Conservation (phyloP, 2,797 vertebrate species). For the Neosalanx taihuensis region DNA sequence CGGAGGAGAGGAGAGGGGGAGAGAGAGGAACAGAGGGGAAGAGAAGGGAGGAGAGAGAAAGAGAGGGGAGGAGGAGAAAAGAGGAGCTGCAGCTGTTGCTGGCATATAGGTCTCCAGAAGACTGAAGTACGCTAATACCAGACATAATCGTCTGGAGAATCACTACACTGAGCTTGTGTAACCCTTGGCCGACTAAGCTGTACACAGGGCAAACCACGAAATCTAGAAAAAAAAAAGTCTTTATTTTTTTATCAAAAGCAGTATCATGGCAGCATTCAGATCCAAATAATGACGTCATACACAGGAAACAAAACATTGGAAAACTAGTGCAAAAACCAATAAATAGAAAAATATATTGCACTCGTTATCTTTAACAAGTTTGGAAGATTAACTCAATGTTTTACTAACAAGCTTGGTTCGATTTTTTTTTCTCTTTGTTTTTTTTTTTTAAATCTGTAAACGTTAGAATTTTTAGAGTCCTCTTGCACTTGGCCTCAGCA, state of each 20-base stretch:
- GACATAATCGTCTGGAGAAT: neutral
- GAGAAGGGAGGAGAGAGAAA: neutral
- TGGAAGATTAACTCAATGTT: conserved; percentile 58
- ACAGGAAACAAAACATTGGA: conserved; percentile 58
- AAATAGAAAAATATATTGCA: conserved; percentile 73
- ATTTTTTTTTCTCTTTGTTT: conserved; percentile 17
- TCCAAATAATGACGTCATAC: conserved; percentile 53
- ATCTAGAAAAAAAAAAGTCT: neutral
- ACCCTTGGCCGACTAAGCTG: neutral
- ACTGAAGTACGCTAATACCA: neutral
- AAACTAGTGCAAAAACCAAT: conserved; percentile 61
- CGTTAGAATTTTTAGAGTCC: conserved; percentile 31
- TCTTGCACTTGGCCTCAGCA: neutral
- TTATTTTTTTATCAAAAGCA: conserved; percentile 49
- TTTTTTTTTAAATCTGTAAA: conserved; percentile 58
- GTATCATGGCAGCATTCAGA: conserved; percentile 50
- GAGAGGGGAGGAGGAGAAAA: neutral
- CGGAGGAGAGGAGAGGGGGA: neutral
- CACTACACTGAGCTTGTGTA: neutral
- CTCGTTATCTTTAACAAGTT: conserved; percentile 50
- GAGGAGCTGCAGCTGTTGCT: neutral
- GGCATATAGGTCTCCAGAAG: neutral
- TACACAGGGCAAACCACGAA: neutral
- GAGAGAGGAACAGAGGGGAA: neutral
- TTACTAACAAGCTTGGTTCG: conserved; percentile 55